Evolutionary conservation across 2,888 invertebrate genomes (phyloP).

Genomic region (Syrista parreyssii): DNA sequence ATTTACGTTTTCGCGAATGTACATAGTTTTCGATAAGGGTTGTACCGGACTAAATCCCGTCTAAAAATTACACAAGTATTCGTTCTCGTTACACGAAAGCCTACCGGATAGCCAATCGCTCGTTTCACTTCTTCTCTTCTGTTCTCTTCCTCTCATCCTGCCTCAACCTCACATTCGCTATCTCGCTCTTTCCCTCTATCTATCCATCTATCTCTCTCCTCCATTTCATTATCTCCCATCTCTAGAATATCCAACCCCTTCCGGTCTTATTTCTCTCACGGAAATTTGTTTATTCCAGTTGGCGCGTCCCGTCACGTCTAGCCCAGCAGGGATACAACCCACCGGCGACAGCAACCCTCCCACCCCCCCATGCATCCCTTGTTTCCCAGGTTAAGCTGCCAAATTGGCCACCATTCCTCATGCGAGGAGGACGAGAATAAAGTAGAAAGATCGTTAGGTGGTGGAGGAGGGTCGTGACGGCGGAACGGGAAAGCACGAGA

Average conservation of each 20-base stretch:
- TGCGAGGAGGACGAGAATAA: constrained; percentile 19
- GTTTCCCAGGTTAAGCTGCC: constrained; percentile 9
- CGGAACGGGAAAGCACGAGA: constrained; percentile 7
- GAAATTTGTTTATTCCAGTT: constrained; percentile 2
- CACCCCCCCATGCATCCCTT: background rate
- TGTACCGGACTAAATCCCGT: no score
- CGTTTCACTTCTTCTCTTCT: no score
- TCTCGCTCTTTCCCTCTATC: constrained; percentile 1
- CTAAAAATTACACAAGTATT: no score
- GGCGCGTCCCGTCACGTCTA: no score
- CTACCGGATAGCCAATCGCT: no score
- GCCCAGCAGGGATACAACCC: background rate
- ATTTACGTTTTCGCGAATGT: no score
- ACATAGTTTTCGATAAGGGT: no score
- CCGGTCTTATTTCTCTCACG: background rate
- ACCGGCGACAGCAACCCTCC: background rate
- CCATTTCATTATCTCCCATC: background rate
- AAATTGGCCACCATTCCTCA: constrained; percentile 26
- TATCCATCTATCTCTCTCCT: no score
- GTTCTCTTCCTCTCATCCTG: no score
- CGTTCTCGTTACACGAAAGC: no score
- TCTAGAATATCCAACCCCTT: background rate
- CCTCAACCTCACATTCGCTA: background rate
- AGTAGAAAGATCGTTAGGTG: background rate
- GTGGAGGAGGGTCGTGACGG: constrained; percentile 11